Base-by-base conservation (phyloP, 2,888 invertebrate species). In the Lissocephala sabroskyi region DNA sequence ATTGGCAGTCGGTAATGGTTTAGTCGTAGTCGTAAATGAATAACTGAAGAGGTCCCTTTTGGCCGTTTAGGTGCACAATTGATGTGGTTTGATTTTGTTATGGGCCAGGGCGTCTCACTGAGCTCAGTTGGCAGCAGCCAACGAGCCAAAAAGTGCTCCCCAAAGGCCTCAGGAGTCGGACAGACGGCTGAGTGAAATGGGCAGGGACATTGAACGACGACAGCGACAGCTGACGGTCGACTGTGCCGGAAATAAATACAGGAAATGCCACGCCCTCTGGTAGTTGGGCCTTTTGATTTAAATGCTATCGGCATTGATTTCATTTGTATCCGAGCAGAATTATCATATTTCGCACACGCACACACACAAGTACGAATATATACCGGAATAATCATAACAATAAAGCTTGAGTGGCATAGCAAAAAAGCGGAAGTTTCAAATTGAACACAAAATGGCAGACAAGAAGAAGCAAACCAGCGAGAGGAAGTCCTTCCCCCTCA, bases 41-140 rank as follows among this genome's bases (percentile, higher is more conserved):
- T 71, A 65, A 62, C 66, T 78, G 79, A 79, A n/a, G 65, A 65
- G 71, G 62, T 79, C 74, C 74, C 79, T 71, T 59, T 79, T 79
- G 78, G 60, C 76, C 68, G 65, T 75, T 79, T 78, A 70, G 65
- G 58, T 59, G 62, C 64, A 76, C 71, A 71, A 79, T 79, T 74
- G 79, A 71, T 76, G 65, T 63, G 77, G 71, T 79, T 79, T 79
- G 79, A 76, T 79, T 76, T 66, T 59, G 62, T 74, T 71, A 59
- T 62, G 59, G 71, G 54, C 65, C 65, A 45, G 49, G 51, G 23
- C 35, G 17, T 5, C 23, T 23, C 4, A 23, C 23, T 23, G 23
- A 23, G n/a, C 23, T 5, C 4, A 23, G 23, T 23, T 23, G 7
- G 4, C 43, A 44, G 40, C 40, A 56, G 42, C 41, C 37, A 23